Conservation (phyloP, 1,140 invertebrate species). For the Mylabris phalerata region DNA sequence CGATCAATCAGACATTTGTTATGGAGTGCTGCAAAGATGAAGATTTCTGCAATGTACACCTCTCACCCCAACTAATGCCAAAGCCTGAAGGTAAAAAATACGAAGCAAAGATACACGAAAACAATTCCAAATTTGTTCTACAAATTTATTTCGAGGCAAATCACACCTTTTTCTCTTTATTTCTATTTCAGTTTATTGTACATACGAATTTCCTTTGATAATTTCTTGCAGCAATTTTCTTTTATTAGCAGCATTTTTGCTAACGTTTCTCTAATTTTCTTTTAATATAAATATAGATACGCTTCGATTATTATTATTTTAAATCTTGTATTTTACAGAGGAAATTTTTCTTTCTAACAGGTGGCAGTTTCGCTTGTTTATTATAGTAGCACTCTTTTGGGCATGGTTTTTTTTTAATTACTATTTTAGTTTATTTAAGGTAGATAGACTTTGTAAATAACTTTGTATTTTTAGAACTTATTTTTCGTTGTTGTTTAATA, state of each 20-base stretch:
- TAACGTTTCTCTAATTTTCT: no score
- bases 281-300: no score
- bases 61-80: slow-evolving; percentile 44
- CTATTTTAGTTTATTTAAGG: no score
- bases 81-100: slow-evolving; percentile 48
- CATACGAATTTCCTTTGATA: neutral
- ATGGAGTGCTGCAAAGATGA: slow-evolving; percentile 58
- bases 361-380: slow-evolving; percentile 3
- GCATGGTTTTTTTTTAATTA: neutral
- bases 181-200: neutral
- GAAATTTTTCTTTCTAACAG: slow-evolving; percentile 2
- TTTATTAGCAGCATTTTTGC: no score
- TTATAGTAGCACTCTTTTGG: no score
- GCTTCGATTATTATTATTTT: neutral
- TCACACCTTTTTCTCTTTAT: slow-evolving; percentile 4
- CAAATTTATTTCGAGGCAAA: no score
- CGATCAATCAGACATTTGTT: slow-evolving; percentile 49
- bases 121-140: no score
- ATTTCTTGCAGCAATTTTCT: neutral
- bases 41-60: slow-evolving; percentile 50
- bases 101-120: neutral
- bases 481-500: no score
- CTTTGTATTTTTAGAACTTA: no score
- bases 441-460: no score
- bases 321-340: neutral